These are phyloP conservation scores for Latrodectus geometricus DNA, from an alignment of 1,140 invertebrate genomes.

Conservation along the genomic window DNA sequence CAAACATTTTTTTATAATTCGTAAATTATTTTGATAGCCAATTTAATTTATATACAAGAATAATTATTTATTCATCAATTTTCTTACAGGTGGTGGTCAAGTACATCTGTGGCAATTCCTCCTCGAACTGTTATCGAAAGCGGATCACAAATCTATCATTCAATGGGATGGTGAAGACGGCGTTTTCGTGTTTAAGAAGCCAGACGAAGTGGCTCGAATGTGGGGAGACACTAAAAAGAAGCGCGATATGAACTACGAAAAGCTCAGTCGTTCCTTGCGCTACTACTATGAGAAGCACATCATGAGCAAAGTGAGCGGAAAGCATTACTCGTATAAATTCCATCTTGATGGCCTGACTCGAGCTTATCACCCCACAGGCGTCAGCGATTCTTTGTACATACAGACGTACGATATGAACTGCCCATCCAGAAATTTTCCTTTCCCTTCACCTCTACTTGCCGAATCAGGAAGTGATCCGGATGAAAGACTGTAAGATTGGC, in stretches of 20 bases:
- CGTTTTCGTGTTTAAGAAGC: constrained; percentile 97
- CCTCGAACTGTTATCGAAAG: constrained; percentile 91
- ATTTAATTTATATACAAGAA: no score
- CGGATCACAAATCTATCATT: constrained; percentile 88
- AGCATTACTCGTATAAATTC: constrained; percentile 72
- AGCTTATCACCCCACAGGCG: constrained; percentile 64
- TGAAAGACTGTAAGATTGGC: no score
- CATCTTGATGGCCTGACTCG: constrained; percentile 67
- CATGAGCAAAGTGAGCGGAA: constrained; percentile 77
- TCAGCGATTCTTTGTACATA: constrained; percentile 26
- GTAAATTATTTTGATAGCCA: no score
- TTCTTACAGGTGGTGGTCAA: constrained; percentile 76
- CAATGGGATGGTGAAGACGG: constrained; percentile 96
- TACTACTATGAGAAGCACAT: constrained; percentile 93
- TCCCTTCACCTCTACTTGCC: background rate
- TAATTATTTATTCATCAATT: background rate
- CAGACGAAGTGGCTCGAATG: constrained; percentile 94
- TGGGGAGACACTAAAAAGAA: constrained; percentile 83
- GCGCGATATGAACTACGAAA: constrained; percentile 91
- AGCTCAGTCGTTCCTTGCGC: constrained; percentile 85
- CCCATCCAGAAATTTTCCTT: background rate
- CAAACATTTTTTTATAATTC: no score
- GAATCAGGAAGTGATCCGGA: no score
- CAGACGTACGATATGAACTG: constrained; percentile 1
- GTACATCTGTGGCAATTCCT: constrained; percentile 99